Evolutionary conservation across 2,888 invertebrate genomes (phyloP), one percentile per base, ranked within the genome.

Genomic region (Cerastis leucographa): DNA sequence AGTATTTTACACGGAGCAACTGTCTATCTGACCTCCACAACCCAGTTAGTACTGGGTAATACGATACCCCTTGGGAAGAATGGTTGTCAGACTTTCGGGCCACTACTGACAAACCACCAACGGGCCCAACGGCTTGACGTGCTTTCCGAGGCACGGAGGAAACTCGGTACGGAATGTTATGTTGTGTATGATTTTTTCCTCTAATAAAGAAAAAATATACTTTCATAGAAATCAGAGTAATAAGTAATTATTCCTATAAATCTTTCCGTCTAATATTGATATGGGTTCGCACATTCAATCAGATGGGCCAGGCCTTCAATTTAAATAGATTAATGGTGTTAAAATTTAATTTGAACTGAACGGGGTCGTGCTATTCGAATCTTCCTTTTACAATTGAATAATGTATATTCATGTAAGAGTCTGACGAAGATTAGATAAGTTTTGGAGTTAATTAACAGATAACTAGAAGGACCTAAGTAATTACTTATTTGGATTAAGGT

Each of bases 281-380:
- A 80, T 79, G 80, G 82, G 85, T 85, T 76, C 62, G 66, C 64
- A 80, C 66, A 78, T 83, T 85, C 85, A 76, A 82, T 87, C 81
- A 71, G 82, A 84, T 84, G 74, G 81, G 82, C 72, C 75, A 78
- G 83, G 74, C 80, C 76, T 87, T 87, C 88, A 84, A 90, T 92
- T 89, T 89, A 91, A 66, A 67, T 86, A 78, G 91, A 91, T 91
- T 89, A 91, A 90, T 90, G 88, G 87, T 85, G 87, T 88, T 90
- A 90, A 90, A 89, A 89, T 89, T 88, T 83, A 86, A 90, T 90
- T 85, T 78, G 70, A 80, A 84, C 46, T 74, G 87, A 83, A 77
- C 69, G 75, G 76, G 85, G 78, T 83, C 84, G 80, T 74, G 35
- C 82, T 73, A 77, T 77, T 89, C 78, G 67, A n/a, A 82, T 80